These are phyloP conservation scores for Ceramica pisi DNA, from an alignment of 2,888 invertebrate species.

Conservation along the genomic window DNA sequence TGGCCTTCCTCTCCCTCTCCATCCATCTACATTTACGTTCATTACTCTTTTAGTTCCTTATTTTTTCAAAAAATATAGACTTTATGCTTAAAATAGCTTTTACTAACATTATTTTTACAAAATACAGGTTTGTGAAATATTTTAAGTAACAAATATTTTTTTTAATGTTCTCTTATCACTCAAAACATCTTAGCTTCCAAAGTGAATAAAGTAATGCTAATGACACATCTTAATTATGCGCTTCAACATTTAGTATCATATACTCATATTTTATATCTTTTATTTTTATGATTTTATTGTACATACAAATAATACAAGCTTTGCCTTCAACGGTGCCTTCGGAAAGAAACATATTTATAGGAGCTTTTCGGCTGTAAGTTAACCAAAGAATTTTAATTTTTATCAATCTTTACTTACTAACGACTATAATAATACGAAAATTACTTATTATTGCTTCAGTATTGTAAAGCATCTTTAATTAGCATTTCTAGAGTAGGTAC, in stretches of 20 bases:
- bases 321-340: conserved; percentile 48
- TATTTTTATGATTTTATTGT: conserved; percentile 48
- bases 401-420: conserved; percentile 41
- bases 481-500: conserved; percentile 78
- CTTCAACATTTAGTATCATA: conserved; percentile 13
- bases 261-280: conserved; percentile 33
- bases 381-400: conserved; percentile 51
- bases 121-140: background rate
- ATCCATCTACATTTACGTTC: too few relatives aligned
- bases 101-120: background rate
- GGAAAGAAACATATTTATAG: conserved; percentile 15
- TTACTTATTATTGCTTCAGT: conserved; percentile 69
- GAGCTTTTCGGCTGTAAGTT: conserved; percentile 19
- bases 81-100: conserved; percentile 19
- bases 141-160: background rate
- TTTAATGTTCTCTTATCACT: conserved; percentile 1
- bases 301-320: conserved; percentile 27
- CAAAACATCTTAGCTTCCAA: conserved; percentile 1
- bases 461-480: conserved; percentile 72
- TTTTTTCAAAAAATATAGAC: conserved; percentile 1
- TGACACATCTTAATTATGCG: conserved; percentile 15
- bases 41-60: too few relatives aligned
- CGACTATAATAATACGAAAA: conserved; percentile 30
- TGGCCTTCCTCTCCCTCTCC: too few relatives aligned
- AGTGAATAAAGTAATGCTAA: conserved; percentile 6